Evolutionary conservation across 2,797 vertebrate genomes (phyloP), one percentile per base, ranked within the genome.

Genomic region (Myripristis jacobus): DNA sequence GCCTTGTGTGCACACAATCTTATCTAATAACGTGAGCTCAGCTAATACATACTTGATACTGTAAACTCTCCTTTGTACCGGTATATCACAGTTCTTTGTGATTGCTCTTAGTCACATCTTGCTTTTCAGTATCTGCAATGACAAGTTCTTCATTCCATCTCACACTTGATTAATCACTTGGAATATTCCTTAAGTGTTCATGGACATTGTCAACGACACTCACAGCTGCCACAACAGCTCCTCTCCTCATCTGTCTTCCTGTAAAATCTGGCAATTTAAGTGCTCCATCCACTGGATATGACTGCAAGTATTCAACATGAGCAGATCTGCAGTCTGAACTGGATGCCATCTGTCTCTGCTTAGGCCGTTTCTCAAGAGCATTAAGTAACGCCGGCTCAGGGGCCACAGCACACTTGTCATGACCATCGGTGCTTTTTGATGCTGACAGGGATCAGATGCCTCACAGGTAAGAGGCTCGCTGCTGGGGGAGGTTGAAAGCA

Each of bases 191-290:
- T 31, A 31, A 25, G 18, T 62, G 44, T 15, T 11, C 13, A 12
- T 36, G n/a, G 29, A 63, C 47, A 16, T 36, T 31, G 13, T 63
- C 46, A 22, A 63, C 51, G 19, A 63, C 16, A 15, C 47, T 47
- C 29, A 50, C 12, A 34, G 36, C 51, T 29, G 50, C 19, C 6
- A 41, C 38, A 41, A 15, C 13, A 3, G 11, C 38, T 5, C 38
- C 38, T 9, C 13, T 15, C 38, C 38, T 6, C 9, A 12, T 41
- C 38, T 41, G 10, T 12, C 38, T 41, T 41, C 11, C 19, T 48
- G 47, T 38, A 63, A 19, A 63, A 22, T 12, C 38, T 25, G 46
- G 19, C 29, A 16, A 63, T 12, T 51, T 51, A 34, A 15, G 18
- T 3, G 47, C n/a, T 51, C 16, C 31, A 21, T 22, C 60, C 19